phyloP scores from a whole-genome alignment of 2,888 invertebrate species.

The Allygus modestus region DNA sequence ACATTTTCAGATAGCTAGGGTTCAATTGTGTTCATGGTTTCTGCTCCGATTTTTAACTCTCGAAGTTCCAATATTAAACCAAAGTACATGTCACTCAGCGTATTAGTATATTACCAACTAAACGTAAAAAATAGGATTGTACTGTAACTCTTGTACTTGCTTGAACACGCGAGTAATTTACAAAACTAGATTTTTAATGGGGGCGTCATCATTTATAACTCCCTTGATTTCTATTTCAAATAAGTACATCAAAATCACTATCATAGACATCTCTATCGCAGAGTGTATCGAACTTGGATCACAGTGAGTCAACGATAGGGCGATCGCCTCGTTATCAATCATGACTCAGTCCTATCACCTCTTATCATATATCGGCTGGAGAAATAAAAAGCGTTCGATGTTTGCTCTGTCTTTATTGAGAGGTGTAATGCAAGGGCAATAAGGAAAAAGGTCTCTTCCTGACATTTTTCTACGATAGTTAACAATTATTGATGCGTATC shows the following conservation, averaged over 20 bases:
- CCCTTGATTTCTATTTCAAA: no score
- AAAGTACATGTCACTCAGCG: no score
- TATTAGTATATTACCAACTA: no score
- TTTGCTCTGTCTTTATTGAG: conserved; percentile 6
- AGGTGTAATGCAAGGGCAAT: conserved; percentile 8
- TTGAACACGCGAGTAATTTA: no score
- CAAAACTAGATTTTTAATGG: no score
- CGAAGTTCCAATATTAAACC: no score
- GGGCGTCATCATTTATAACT: no score
- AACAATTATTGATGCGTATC: neutral
- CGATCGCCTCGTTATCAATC: conserved; percentile 6
- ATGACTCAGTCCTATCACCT: conserved; percentile 13
- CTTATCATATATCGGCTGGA: conserved; percentile 27
- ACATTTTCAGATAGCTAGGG: no score
- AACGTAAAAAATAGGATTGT: no score
- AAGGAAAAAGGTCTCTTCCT: neutral
- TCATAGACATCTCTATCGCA: neutral
- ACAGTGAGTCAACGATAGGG: neutral
- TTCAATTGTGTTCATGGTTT: no score
- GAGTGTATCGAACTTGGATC: neutral
- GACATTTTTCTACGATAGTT: neutral
- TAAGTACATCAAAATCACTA: neutral
- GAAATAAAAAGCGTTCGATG: neutral
- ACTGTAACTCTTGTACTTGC: no score
- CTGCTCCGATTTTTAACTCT: no score